Base-by-base conservation (phyloP, 2,113 vertebrate species). In the Ahaetulla prasina region DNA sequence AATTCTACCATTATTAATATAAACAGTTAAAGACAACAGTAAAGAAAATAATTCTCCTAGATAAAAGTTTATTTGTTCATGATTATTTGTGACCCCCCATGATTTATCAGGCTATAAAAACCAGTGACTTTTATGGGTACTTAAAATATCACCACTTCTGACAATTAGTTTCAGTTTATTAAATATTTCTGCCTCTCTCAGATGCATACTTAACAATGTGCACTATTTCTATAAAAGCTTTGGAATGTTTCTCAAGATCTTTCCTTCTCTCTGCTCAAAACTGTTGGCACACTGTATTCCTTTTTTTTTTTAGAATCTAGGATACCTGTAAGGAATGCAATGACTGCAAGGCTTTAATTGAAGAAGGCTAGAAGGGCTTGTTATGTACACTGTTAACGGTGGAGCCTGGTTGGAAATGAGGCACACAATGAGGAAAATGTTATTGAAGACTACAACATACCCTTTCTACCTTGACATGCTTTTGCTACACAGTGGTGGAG, bases 341-440 rank as follows among this genome's bases (percentile, higher is more conserved):
- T 94, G 60, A 88, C 96, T 52, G 97, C 97, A 2, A 97, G 97
- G 92, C 97, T 98, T 50, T 98, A 94, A 92, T 35, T 39, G 47
- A 35, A 94, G 23, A 0, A 35, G 55, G 23, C 30, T 7, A 63
- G 3, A 68, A 27, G 43, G 88, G 85, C 22, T 94, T 12, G 87
- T 53, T 55, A 49, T n/a, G 89, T 57, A 87, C 22, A 22, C 0
- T 2, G 16, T 35, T 80, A 1, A 2, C 23, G 4, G 45, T 93
- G 25, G 89, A 52, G 89, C 16, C 20, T 25, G 2, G 0, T 0
- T 39, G 74, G 4, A 45, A 0, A 22, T 8, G 0, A 0, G 0
- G 55, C 0, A 1, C 85, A 86, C 63, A 20, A 4, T 60, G 63
- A 50, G 8, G 0, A 0, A 39, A 50, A 55, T 25, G 5, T 8